Percentiles rank a stretch among this genome's conserved stretches.
These are phyloP conservation scores for Rhamphomyia laevipes DNA, from an alignment of 2,888 invertebrate genomes.

Conservation along the genomic window DNA sequence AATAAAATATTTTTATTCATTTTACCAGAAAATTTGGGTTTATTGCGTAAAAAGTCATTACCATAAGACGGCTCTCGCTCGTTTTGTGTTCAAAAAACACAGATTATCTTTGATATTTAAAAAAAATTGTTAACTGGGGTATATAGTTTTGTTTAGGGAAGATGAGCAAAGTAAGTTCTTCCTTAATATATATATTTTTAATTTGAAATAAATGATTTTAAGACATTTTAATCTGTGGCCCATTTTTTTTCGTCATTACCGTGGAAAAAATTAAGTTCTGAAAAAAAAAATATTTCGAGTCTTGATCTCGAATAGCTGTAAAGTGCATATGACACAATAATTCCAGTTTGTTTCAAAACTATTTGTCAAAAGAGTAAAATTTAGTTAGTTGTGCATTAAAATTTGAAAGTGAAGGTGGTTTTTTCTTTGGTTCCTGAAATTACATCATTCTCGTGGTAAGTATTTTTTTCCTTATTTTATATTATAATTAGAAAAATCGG, in stretches of 20 bases:
- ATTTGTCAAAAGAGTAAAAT: background rate
- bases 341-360: background rate
- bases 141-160: background rate
- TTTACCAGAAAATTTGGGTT: background rate
- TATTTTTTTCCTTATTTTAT: background rate
- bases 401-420: background rate
- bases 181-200: background rate
- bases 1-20: background rate
- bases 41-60: background rate
- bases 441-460: background rate
- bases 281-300: background rate
- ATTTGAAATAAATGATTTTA: background rate
- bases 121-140: background rate
- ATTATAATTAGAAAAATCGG: background rate
- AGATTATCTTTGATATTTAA: background rate
- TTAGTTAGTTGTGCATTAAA: background rate
- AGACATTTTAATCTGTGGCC: background rate
- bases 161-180: background rate
- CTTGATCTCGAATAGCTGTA: background rate
- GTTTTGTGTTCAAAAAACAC: background rate
- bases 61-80: background rate
- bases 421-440: background rate
- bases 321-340: no score
- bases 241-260: background rate
- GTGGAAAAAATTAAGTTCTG: background rate